These are phyloP conservation scores for Falcaria lacertinaria DNA, from an alignment of 2,888 invertebrate species.

Conservation along the genomic window DNA sequence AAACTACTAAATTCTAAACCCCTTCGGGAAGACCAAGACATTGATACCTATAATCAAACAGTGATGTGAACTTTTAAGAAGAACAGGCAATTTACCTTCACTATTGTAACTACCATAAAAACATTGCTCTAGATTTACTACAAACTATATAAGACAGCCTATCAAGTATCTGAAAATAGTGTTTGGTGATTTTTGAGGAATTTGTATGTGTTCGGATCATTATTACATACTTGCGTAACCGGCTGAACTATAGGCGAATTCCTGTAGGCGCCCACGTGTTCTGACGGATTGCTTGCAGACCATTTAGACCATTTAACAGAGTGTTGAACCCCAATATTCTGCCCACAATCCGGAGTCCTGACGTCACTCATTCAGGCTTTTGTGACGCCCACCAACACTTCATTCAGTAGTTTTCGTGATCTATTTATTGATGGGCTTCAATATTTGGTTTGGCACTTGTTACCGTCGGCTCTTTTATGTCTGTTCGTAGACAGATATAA, in stretches of 20 bases:
- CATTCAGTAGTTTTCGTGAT: slow-evolving; percentile 16
- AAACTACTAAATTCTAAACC: too few species aligned
- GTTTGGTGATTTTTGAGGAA: background rate
- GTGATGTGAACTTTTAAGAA: too few species aligned
- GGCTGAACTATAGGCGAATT: slow-evolving; percentile 10
- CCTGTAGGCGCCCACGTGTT: slow-evolving; percentile 13
- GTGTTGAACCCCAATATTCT: slow-evolving; percentile 19
- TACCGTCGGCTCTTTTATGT: background rate
- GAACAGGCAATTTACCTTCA: too few species aligned
- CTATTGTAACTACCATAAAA: too few species aligned
- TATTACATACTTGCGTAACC: slow-evolving; percentile 15
- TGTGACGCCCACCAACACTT: slow-evolving; percentile 21
- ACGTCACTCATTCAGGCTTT: slow-evolving; percentile 29
- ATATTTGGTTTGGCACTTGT: background rate
- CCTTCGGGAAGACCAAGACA: too few species aligned
- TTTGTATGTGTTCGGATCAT: background rate
- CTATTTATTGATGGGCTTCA: background rate
- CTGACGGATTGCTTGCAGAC: slow-evolving; percentile 9
- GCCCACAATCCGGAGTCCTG: slow-evolving; percentile 19
- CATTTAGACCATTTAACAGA: slow-evolving; percentile 15
- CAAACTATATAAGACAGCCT: background rate
- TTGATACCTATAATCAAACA: too few species aligned
- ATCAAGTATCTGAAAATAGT: background rate
- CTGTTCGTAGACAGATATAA: background rate
- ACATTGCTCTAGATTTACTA: too few species aligned